These are phyloP conservation scores for Sinosuthora webbiana DNA, from an alignment of 2,113 vertebrate genomes.

Conservation along the genomic window DNA sequence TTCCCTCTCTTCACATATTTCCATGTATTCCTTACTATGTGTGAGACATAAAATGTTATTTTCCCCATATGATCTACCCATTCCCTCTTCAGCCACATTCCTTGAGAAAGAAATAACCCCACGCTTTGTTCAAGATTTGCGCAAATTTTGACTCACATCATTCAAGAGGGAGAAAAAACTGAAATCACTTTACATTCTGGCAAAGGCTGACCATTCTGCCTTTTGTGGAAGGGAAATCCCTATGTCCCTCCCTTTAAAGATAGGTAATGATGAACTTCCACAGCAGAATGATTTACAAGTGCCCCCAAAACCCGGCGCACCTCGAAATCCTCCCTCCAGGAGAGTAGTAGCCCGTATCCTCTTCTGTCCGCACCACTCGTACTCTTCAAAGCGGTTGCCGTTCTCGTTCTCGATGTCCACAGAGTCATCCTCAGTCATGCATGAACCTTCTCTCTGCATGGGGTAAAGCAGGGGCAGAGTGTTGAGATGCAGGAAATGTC, in stretches of 20 bases:
- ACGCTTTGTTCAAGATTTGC: background rate
- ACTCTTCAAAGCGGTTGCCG: slow-evolving; percentile 94
- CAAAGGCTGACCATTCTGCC: background rate
- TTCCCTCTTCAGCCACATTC: background rate
- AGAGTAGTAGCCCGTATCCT: slow-evolving; percentile 95
- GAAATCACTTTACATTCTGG: background rate
- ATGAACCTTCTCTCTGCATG: slow-evolving; percentile 90
- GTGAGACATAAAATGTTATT: slow-evolving; percentile 60
- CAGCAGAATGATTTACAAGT: background rate
- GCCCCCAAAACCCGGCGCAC: slow-evolving; percentile 65
- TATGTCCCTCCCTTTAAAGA: background rate
- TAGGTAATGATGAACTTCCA: background rate
- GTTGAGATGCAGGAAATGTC: background rate
- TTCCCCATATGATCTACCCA: slow-evolving; percentile 31
- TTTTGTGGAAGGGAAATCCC: background rate
- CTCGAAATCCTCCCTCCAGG: slow-evolving; percentile 96
- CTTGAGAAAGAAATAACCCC: background rate
- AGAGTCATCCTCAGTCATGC: slow-evolving; percentile 91
- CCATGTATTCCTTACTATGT: slow-evolving; percentile 61
- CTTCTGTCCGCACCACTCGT: slow-evolving; percentile 99
- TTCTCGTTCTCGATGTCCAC: slow-evolving; percentile 94
- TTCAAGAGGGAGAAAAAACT: background rate
- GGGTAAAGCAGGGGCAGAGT: slow-evolving; percentile 50
- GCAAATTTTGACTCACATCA: background rate
- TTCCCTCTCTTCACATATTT: slow-evolving; percentile 65